Conservation (phyloP, 2,888 invertebrate genomes). For the Pimpla rufipes region DNA sequence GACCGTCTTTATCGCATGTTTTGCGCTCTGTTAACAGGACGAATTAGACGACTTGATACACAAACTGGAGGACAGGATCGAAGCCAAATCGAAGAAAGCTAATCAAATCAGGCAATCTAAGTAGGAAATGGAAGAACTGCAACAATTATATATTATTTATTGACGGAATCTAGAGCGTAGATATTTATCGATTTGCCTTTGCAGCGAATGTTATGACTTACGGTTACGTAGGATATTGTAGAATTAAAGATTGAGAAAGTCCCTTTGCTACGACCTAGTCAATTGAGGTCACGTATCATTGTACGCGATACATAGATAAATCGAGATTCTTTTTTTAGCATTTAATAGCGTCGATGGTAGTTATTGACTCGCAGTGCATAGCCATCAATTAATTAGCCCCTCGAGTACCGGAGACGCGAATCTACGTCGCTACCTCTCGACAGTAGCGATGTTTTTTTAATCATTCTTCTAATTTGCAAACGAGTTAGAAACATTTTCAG, state of each 20-base stretch:
- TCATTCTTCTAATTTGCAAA: too few species aligned
- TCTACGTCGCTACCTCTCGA: too few species aligned
- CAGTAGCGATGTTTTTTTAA: too few species aligned
- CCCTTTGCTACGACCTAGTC: conserved; percentile 34
- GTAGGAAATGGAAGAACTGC: conserved; percentile 61
- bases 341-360: conserved; percentile 10
- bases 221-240: conserved; percentile 50
- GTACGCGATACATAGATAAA: conserved; percentile 35
- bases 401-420: too few species aligned
- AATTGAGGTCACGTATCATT: conserved; percentile 32
- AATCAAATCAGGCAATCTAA: conserved; percentile 83
- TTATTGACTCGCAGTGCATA: conserved; percentile 23
- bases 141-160: conserved; percentile 71
- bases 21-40: conserved; percentile 76
- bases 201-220: conserved; percentile 46
- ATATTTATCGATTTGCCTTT: conserved; percentile 71
- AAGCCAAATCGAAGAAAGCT: conserved; percentile 86
- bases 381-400: neutral
- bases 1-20: neutral
- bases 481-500: too few species aligned
- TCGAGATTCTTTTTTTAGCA: conserved; percentile 10
- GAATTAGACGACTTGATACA: conserved; percentile 86
- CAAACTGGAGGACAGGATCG: conserved; percentile 85
- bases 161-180: conserved; percentile 66
- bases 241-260: conserved; percentile 33